Base-by-base conservation (phyloP, 2,113 vertebrate species). In the Lepisosteus oculatus region DNA sequence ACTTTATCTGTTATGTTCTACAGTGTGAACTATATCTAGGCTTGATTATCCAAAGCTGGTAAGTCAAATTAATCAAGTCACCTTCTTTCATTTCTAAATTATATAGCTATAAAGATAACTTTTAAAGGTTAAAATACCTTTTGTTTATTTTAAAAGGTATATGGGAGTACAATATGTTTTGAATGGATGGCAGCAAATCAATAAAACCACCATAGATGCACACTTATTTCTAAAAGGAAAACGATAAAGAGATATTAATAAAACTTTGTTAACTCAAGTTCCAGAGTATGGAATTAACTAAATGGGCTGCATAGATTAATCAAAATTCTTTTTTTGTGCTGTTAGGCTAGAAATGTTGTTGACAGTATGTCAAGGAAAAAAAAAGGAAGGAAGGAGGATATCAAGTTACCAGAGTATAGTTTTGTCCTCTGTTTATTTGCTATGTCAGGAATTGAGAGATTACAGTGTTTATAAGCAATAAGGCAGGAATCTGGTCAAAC, bases 381-480 rank as follows among this genome's bases (percentile, higher is more conserved):
- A 90, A 90, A 72, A 68, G 65, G 81, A 87, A 90, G 91, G 91
- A 93, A 93, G 90, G 78, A 65, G 83, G 85, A 85, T 90, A 92
- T 93, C 89, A 86, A 87, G 89, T 92, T 91, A 86, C 90, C 59
- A 7, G 78, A 69, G 69, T 85, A 75, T 84, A 79, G 80, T 83
- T 87, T 79, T 83, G 81, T 69, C 68, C 72, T 68, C 77, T 91
- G 91, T 93, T 93, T 93, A 90, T 93, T 92, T 93, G 89, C 89
- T 88, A 85, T 93, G 90, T 91, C 90, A 91, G 86, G 88, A 84
- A 90, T 88, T 90, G 89, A 93, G 91, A 93, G 89, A 93, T 91
- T 91, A 90, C 89, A 89, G 85, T 80, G 83, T 86, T 89, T 87
- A 85, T 82, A 84, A 80, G 86, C 81, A 77, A 79, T 77, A 75